A percentile compares a stretch with the other conserved stretches of the same genome.
These are phyloP conservation scores for Takifugu ocellatus DNA, from an alignment of 2,797 vertebrate genomes.

Conservation along the genomic window DNA sequence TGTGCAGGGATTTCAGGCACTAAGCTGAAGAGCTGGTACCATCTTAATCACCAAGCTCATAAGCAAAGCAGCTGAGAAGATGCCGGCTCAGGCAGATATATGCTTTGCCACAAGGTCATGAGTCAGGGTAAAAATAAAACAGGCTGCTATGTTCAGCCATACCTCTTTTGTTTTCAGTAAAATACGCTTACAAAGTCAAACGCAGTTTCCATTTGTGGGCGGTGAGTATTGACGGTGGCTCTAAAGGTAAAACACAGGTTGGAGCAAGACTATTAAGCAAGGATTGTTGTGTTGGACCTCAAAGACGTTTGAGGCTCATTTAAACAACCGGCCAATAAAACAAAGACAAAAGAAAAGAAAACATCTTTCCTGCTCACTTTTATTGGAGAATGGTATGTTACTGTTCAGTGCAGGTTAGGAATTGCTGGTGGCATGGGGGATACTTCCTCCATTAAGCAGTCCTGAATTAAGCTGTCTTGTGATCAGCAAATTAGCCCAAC, in stretches of 20 bases:
- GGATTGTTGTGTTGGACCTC: too few relatives aligned
- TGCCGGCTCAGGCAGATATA: conserved; percentile 44
- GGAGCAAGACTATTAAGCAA: too few relatives aligned
- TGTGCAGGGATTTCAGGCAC: conserved; percentile 61
- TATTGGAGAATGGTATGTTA: too few relatives aligned
- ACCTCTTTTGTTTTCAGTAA: conserved; percentile 31
- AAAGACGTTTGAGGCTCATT: too few relatives aligned
- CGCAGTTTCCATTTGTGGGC: too few relatives aligned
- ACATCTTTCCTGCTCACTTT: too few relatives aligned
- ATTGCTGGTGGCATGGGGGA: too few relatives aligned
- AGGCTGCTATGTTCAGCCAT: conserved; percentile 25
- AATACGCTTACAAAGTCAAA: conserved; percentile 9
- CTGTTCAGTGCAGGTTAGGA: too few relatives aligned
- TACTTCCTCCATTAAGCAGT: conserved; percentile 11
- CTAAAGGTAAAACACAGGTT: too few relatives aligned
- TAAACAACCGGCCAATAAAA: too few relatives aligned
- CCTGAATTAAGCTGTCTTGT: conserved; percentile 14
- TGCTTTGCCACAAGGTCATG: conserved; percentile 43
- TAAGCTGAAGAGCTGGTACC: conserved; percentile 58
- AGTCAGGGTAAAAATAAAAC: conserved; percentile 54
- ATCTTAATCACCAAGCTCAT: conserved; percentile 60
- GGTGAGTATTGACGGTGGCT: too few relatives aligned
- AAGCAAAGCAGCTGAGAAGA: conserved; percentile 44
- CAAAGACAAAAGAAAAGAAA: too few relatives aligned
- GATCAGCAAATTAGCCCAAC: conserved; percentile 43